Base-by-base conservation (phyloP, 1,140 invertebrate genomes). In the Aphis craccivora region DNA sequence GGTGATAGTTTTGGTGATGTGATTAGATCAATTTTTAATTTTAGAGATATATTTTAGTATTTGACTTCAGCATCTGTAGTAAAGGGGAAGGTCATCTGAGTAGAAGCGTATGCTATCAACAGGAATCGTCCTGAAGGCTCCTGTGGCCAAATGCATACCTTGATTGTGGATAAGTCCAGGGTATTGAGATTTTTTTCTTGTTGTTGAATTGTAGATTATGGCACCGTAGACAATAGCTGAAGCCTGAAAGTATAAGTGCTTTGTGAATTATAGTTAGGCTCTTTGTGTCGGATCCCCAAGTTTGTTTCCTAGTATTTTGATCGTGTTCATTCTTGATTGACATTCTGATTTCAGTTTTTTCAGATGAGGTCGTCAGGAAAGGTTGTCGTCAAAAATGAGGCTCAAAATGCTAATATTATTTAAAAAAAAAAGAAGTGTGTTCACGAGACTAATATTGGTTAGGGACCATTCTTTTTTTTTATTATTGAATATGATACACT, bases 391-490 rank as follows among this genome's bases (percentile, higher is more conserved):
- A 37, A 91, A 91, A 8, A 11, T 81, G n/a, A 91, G 90, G 23
- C 67, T 23, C 11, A 91, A 67, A 5, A 91, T 81, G 0, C 76
- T 40, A 22, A 45, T 83, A 83, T n/a, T 45, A 7, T 45, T 76
- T 25, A 0, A 45, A 48, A 25, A 43, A 25, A 43, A n/a, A 6
- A 81, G 40, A 30, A 5, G 40, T 18, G 90, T 91, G 45, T 81
- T 91, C 40, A 43, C 23, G 40, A 94, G 51, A 9, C 11, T 60
- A 6, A 93, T 87, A 14, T 20, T 43, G 23, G 93, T 86, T 83
- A 90, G 90, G 83, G 67, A 67, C 30, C 48, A 45, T 91, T 91
- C n/a, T 40, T 43, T 90, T 48, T 83, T 83, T 83, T 81, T 81
- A n/a, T 81, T 81, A n/a, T 81, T 81, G 35, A 81, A 81, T 6